Percentiles rank a stretch among this genome's conserved stretches.
Conservation (phyloP, 2,888 invertebrate species). For the Pollenia amentaria region DNA sequence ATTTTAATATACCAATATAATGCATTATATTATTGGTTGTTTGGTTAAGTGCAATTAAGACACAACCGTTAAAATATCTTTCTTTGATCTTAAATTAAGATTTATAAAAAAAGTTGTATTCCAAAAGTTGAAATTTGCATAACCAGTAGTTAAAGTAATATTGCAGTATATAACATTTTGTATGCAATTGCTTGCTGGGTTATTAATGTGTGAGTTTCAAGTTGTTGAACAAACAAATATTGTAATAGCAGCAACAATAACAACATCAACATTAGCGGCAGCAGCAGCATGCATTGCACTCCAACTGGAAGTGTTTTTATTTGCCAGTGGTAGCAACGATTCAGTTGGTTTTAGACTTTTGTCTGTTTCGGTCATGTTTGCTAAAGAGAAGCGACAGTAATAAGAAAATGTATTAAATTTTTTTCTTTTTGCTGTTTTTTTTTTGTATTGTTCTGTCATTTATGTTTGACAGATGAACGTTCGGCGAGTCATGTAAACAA, state of each 20-base stretch:
- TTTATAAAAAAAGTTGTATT: too few species aligned
- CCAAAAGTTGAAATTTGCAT: neutral
- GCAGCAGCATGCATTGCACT: slow-evolving; percentile 64
- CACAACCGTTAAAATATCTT: too few species aligned
- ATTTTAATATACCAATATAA: too few species aligned
- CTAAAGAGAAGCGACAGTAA: slow-evolving; percentile 46
- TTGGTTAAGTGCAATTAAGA: too few species aligned
- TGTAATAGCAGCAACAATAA: slow-evolving; percentile 47
- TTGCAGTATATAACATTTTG: neutral
- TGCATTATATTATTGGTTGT: too few species aligned
- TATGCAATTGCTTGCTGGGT: slow-evolving; percentile 35
- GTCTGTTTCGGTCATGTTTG: slow-evolving; percentile 69
- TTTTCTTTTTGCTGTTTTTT: slow-evolving; percentile 27
- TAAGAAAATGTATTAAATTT: slow-evolving; percentile 16
- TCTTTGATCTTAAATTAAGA: too few species aligned
- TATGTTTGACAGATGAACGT: neutral
- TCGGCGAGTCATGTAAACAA: slow-evolving; percentile 34
- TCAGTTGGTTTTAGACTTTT: slow-evolving; percentile 70
- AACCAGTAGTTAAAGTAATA: neutral
- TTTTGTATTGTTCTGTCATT: slow-evolving; percentile 28
- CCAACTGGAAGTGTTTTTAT: slow-evolving; percentile 72
- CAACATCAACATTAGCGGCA: slow-evolving; percentile 8
- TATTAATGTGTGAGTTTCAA: slow-evolving; percentile 44
- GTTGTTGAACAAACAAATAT: slow-evolving; percentile 65
- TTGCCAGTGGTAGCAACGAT: slow-evolving; percentile 69